These are phyloP conservation scores for Dinoponera quadriceps DNA, from an alignment of 1,140 invertebrate species.

Conservation along the genomic window DNA sequence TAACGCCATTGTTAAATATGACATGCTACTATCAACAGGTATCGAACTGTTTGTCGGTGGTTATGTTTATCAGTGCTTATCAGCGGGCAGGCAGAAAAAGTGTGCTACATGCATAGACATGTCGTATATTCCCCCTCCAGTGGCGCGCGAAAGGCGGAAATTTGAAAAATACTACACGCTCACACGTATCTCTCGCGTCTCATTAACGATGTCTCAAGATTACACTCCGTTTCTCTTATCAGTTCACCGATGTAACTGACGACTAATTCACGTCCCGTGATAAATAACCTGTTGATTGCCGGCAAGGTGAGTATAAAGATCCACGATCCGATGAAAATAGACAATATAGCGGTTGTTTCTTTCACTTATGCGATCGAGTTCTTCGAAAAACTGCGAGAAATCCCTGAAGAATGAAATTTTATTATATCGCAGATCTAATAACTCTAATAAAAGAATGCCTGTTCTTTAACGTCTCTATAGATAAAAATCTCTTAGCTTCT, in stretches of 20 bases:
- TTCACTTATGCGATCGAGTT: not conserved
- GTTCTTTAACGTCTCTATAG: not conserved
- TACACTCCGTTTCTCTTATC: conserved; percentile 25
- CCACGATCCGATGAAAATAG: not conserved
- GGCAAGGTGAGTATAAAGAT: conserved; percentile 7
- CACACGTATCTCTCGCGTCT: not conserved
- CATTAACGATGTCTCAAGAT: conserved; percentile 35
- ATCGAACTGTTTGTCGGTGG: not conserved
- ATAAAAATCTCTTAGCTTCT: no score
- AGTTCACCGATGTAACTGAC: not conserved
- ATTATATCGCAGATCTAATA: not conserved
- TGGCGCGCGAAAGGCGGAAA: not conserved
- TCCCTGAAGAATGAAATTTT: not conserved
- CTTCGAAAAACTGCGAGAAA: not conserved
- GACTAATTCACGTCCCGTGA: not conserved
- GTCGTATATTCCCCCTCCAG: no score
- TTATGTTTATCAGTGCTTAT: no score
- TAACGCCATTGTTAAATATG: not conserved
- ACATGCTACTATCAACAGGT: conserved; percentile 1
- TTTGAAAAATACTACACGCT: conserved; percentile 19
- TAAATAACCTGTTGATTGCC: not conserved
- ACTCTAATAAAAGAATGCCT: no score
- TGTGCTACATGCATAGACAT: no score
- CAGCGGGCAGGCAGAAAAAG: no score
- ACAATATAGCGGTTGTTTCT: not conserved